Conservation (phyloP, 2,888 invertebrate genomes). For the Cantharis rustica region DNA sequence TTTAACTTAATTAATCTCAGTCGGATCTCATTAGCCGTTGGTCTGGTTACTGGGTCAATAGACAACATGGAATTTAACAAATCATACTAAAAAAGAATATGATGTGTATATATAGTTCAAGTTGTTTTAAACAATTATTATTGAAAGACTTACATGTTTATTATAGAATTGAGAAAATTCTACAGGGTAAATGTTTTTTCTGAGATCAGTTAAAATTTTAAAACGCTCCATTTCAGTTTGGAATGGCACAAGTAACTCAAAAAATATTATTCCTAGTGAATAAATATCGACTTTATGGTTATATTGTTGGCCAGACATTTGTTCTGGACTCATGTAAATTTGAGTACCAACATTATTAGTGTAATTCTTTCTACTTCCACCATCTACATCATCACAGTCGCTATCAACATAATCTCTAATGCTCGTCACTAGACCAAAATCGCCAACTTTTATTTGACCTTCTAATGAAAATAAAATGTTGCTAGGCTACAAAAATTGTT, state of each 20-base stretch:
- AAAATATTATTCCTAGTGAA: conserved; percentile 90
- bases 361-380: conserved; percentile 9
- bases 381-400: conserved; percentile 38
- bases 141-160: conserved; percentile 65
- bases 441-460: conserved; percentile 92
- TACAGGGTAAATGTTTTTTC: conserved; percentile 70
- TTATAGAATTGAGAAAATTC: conserved; percentile 68
- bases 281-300: conserved; percentile 95
- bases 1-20: no score
- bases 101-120: conserved; percentile 20
- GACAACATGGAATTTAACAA: conserved; percentile 81
- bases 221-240: conserved; percentile 89
- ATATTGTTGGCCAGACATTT: conserved; percentile 74
- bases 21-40: conserved; percentile 74
- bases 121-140: background rate
- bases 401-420: conserved; percentile 65
- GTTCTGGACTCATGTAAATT: conserved; percentile 98
- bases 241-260: conserved; percentile 91
- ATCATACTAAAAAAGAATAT: conserved; percentile 63
- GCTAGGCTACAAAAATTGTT: conserved; percentile 67
- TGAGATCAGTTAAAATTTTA: conserved; percentile 66
- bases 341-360: conserved; percentile 63
- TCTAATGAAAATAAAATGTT: conserved; percentile 93
- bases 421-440: conserved; percentile 96
- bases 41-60: conserved; percentile 70